Base-by-base conservation (phyloP, 2,797 vertebrate genomes). In the Sebastes itinus region DNA sequence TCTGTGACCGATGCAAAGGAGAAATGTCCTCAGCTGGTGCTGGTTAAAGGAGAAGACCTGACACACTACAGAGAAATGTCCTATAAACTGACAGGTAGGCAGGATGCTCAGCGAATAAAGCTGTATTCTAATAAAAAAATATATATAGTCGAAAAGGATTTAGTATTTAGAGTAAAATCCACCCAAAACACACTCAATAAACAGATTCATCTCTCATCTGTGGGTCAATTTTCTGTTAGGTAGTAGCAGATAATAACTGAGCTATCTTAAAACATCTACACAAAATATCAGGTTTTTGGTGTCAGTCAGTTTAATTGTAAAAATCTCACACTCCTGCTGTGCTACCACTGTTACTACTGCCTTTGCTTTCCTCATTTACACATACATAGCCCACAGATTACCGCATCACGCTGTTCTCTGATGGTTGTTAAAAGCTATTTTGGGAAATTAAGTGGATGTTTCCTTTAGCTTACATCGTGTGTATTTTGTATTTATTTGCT, bases 1-100 rank as follows among this genome's bases (percentile, higher is more conserved):
- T 94, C 77, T 54, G 88, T 98, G 18, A 94, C 83, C 74, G 95
- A 96, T 7, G 97, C 97, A 0, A 95, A 94, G 84, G 95, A 97
- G 85, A 98, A 95, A 68, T 98, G 97, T 88, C 97, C 97, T 63
- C 91, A 97, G 27, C 92, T 99, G 77, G 92, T 97, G 5, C 87
- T 98, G 81, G 96, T 98, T 28, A 97, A 96, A n/a, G 98, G 98
- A 90, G 97, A 99, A 94, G 97, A 99, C 80, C 88, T 99, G 70
- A 97, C 96, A 1, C 95, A 94, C 16, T 98, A 99, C 88, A 96
- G 97, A 87, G 97, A 98, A 74, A 95, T 93, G 73, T 99, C 97
- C 1, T 98, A 98, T 81, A 97, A 96, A 83, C 93, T 98, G 49
- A 98, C 97, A 96, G 98, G 98, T 99, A 93, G 3, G 69, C 7